phyloP scores from a whole-genome alignment of 2,113 vertebrate species.

The Microtus ochrogaster region DNA sequence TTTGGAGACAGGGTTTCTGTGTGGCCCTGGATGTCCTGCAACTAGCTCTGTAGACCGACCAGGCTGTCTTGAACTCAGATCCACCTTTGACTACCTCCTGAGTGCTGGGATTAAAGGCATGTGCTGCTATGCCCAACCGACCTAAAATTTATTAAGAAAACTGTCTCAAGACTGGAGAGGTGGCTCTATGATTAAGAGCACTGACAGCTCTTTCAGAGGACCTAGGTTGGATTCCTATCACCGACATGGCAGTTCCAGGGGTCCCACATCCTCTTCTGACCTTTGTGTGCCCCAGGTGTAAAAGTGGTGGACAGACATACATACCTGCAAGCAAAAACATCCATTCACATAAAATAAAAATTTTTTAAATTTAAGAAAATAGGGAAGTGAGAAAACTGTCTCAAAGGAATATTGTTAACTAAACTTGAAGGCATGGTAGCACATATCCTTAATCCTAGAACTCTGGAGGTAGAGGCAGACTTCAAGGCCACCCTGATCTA shows the following conservation, averaged over 20 bases:
- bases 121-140: background rate
- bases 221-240: no score
- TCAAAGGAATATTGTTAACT: background rate
- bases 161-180: background rate
- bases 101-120: background rate
- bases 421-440: background rate
- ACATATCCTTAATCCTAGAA: background rate
- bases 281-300: background rate
- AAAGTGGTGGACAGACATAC: background rate
- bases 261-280: background rate
- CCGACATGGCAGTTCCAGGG: no score
- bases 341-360: background rate
- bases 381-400: background rate
- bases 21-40: background rate
- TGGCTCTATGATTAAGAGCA: no score
- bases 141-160: background rate
- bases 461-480: background rate
- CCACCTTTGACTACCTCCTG: background rate
- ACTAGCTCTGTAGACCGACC: background rate
- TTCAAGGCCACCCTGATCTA: background rate
- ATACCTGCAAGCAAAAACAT: background rate
- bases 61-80: background rate
- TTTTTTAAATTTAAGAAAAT: background rate
- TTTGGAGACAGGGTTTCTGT: background rate
- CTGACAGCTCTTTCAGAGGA: no score